Base-by-base conservation (phyloP, 2,113 vertebrate species). In the Lates calcarifer region DNA sequence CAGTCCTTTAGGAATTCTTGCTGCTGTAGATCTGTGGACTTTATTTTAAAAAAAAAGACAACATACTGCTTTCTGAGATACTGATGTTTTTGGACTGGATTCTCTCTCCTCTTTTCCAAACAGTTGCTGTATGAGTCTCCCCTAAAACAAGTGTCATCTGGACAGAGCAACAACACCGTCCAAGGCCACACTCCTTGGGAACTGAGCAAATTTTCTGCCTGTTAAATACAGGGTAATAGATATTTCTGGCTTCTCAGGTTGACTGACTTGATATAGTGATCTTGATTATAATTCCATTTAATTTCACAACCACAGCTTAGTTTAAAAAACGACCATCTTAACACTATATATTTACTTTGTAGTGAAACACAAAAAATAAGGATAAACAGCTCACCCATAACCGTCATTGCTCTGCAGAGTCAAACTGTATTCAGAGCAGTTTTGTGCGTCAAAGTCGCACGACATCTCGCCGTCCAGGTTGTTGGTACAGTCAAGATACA, bases 371-470 rank as follows among this genome's bases (percentile, higher is more conserved):
- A 22, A 6, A 22, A 8, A 22, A 15, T 8, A n/a, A 33, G 14
- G 17, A 33, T 57, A 41, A 62, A 35, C 10, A 45, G 28, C 17
- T 71, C 47, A 77, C 41, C 0, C 2, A 11, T 13, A 18, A 0
- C 0, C 0, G 0, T 0, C 0, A 6, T 20, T 0, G 2, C 22
- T 10, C 24, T 0, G 0, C 2, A 90, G 2, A n/a, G 58, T 83
- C 62, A 95, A 1, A 0, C 1, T 89, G 64, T 92, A 89, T 43
- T 66, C 76, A 3, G 69, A 4, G 79, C 94, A 95, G 41, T 77
- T 85, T 65, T 55, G 14, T 3, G 29, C 64, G 0, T 81, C 53
- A 6, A 93, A 58, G 0, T 57, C 22, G 55, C 95, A 95, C 22
- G 5, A 39, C 72, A 92, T 84, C 1, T 0, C 0, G 0, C 4